Conservation (phyloP, 1,140 invertebrate species). For the Trichogramma pretiosum region DNA sequence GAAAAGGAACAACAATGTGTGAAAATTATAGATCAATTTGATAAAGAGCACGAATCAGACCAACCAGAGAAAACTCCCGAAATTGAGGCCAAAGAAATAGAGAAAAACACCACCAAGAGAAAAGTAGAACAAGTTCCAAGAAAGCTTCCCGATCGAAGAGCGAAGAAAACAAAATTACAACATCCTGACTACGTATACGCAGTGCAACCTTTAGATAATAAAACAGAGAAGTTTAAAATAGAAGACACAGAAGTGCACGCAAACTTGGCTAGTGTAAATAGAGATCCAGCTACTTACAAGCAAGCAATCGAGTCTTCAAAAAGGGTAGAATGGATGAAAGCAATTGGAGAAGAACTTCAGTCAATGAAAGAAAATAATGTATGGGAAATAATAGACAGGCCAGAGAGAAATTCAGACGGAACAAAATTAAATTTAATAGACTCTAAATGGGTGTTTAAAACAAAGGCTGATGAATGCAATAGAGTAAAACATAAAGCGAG, state of each 20-base stretch:
- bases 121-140: background rate
- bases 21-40: no score
- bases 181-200: no score
- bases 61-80: no score
- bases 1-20: background rate
- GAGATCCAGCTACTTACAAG: background rate
- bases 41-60: no score
- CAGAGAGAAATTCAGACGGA: background rate
- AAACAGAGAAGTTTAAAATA: no score
- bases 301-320: background rate
- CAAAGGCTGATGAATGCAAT: background rate
- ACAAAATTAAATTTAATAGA: background rate
- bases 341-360: background rate
- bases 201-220: no score
- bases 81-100: background rate
- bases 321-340: background rate
- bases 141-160: background rate
- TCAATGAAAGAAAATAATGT: background rate
- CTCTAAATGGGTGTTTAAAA: background rate
- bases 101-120: background rate
- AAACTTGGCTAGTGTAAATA: background rate
- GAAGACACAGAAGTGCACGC: no score
- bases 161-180: no score
- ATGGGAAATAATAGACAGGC: background rate
- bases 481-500: slow-evolving; percentile 3